These are phyloP conservation scores for Pyrochroa serraticornis DNA, from an alignment of 2,888 invertebrate species.

Conservation along the genomic window DNA sequence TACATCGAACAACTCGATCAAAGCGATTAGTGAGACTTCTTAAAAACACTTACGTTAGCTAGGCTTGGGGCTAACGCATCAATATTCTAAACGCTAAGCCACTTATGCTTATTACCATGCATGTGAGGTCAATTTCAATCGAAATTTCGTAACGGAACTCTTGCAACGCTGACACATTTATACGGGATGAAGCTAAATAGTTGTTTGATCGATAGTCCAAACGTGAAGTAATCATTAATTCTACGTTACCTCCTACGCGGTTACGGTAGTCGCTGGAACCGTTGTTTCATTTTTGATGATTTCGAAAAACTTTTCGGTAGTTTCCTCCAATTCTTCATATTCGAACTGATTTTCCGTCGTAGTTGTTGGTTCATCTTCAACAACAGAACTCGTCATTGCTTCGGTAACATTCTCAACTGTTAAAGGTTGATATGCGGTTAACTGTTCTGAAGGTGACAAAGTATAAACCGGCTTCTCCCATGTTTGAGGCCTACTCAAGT, in stretches of 20 bases:
- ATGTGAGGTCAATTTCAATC: slow-evolving; percentile 1
- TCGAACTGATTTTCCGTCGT: slow-evolving; percentile 19
- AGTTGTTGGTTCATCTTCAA: slow-evolving; percentile 8
- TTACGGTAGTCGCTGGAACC: slow-evolving; percentile 9
- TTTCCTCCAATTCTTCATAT: slow-evolving; percentile 35
- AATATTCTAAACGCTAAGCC: too few species aligned
- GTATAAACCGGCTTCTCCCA: slow-evolving; percentile 51
- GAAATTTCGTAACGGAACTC: slow-evolving; percentile 16
- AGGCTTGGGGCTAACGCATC: too few species aligned
- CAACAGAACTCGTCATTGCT: neutral
- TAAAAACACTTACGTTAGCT: too few species aligned
- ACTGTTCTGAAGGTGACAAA: slow-evolving; percentile 42
- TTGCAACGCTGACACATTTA: neutral
- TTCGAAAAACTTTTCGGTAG: slow-evolving; percentile 37
- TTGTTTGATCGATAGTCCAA: neutral
- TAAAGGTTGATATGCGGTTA: slow-evolving; percentile 17
- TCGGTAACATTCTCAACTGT: slow-evolving; percentile 7
- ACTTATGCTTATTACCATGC: too few species aligned
- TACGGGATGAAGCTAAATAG: too few species aligned
- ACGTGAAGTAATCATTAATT: neutral
- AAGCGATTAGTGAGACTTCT: too few species aligned
- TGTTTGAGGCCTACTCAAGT: slow-evolving; percentile 58
- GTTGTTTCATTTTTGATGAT: slow-evolving; percentile 14
- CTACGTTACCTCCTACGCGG: slow-evolving; percentile 1
- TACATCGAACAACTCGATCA: too few species aligned